phyloP scores from a whole-genome alignment of 2,888 invertebrate species.

The Thelaira solivaga region DNA sequence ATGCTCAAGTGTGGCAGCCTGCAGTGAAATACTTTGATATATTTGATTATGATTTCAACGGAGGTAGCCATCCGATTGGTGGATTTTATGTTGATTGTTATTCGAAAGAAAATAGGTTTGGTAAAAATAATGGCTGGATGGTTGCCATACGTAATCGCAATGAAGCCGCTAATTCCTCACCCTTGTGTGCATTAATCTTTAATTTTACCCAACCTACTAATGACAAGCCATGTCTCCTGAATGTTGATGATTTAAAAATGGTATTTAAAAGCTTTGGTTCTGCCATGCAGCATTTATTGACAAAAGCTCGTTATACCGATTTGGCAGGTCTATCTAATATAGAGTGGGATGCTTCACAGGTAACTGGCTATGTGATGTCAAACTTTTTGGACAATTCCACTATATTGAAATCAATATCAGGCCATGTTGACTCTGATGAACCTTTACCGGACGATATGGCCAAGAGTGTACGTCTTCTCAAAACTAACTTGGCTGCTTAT shows the following conservation, averaged over 20 bases:
- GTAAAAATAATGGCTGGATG: conserved; percentile 85
- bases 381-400: conserved; percentile 86
- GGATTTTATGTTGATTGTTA: conserved; percentile 93
- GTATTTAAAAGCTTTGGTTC: conserved; percentile 93
- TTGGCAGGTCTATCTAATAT: conserved; percentile 90
- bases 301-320: conserved; percentile 88
- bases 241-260: conserved; percentile 85
- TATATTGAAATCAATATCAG: conserved; percentile 81
- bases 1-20: conserved; percentile 88
- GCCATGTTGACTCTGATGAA: conserved; percentile 86
- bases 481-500: conserved; percentile 87
- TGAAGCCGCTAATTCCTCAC: conserved; percentile 81
- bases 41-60: conserved; percentile 79
- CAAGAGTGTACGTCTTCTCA: conserved; percentile 80
- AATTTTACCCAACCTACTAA: conserved; percentile 85
- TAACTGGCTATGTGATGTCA: conserved; percentile 89
- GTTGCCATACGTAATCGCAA: conserved; percentile 87
- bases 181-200: conserved; percentile 89
- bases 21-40: conserved; percentile 91
- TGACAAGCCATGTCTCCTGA: conserved; percentile 84
- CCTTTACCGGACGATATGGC: conserved; percentile 83
- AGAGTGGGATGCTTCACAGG: conserved; percentile 95
- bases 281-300: conserved; percentile 89
- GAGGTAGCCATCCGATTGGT: conserved; percentile 80
- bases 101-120: conserved; percentile 82